Percentiles rank a stretch among this genome's conserved stretches.
phyloP scores from a whole-genome alignment of 2,797 vertebrate species.

The Chanos chanos region DNA sequence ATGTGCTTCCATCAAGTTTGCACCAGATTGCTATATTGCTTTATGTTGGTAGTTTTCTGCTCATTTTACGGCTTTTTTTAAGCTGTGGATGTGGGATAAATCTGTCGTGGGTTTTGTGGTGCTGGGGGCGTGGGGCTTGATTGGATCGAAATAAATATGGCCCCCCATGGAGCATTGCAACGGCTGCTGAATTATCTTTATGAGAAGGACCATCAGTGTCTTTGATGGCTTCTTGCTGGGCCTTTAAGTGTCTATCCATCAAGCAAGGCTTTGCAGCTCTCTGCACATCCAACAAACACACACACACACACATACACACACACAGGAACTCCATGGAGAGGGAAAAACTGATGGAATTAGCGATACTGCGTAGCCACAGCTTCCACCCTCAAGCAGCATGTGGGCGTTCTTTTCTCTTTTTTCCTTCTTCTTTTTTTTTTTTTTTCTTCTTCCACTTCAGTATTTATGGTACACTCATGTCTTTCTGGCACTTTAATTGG shows the following conservation, averaged over 20 bases:
- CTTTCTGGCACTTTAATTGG: constrained; percentile 65
- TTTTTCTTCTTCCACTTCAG: constrained; percentile 11
- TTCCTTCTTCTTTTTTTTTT: constrained; percentile 24
- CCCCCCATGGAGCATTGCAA: constrained; percentile 52
- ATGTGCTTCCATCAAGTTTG: too few relatives aligned
- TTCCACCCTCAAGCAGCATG: constrained; percentile 37
- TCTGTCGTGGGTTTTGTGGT: constrained; percentile 40
- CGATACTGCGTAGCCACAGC: constrained; percentile 38
- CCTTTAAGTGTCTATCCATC: constrained; percentile 51
- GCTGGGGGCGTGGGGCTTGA: constrained; percentile 55
- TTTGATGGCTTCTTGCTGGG: constrained; percentile 51
- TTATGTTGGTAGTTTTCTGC: background rate
- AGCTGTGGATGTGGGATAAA: constrained; percentile 19
- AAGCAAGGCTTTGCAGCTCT: background rate
- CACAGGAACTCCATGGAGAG: constrained; percentile 1
- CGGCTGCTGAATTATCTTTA: constrained; percentile 65
- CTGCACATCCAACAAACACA: background rate
- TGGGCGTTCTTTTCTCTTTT: constrained; percentile 28
- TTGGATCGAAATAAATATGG: constrained; percentile 69
- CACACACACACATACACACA: constrained; percentile 1
- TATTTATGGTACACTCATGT: constrained; percentile 63
- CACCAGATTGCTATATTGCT: background rate
- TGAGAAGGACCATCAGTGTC: constrained; percentile 54
- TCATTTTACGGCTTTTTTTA: constrained; percentile 24
- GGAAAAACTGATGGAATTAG: constrained; percentile 49